Percentiles rank a stretch among this genome's conserved stretches.
Conservation (phyloP, 2,888 invertebrate species). For the Lasioglossum vierecki region DNA sequence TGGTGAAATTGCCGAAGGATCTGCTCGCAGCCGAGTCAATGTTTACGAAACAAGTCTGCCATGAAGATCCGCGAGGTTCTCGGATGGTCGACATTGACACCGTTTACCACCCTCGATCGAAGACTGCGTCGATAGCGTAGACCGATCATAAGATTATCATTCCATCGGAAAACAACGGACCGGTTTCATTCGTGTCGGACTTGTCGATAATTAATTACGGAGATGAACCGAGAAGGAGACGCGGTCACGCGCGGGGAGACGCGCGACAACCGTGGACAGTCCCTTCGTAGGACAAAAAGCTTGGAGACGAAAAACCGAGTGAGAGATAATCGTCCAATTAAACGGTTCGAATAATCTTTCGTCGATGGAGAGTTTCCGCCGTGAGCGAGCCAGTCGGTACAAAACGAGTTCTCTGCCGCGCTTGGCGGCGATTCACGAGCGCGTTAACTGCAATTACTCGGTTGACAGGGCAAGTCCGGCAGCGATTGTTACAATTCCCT, state of each 20-base stretch:
- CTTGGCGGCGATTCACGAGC: conserved; percentile 46
- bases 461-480: conserved; percentile 44
- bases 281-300: conserved; percentile 16
- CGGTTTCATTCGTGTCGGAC: background rate
- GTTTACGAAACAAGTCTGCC: conserved; percentile 9
- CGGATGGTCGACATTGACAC: conserved; percentile 14
- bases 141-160: background rate
- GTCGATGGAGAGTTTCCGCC: conserved; percentile 61
- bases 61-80: conserved; percentile 9
- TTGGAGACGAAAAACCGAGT: conserved; percentile 44
- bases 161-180: background rate
- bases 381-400: conserved; percentile 31
- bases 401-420: conserved; percentile 53
- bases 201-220: conserved; percentile 26
- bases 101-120: conserved; percentile 3
- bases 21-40: background rate
- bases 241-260: background rate
- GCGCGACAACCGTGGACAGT: background rate
- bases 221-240: background rate
- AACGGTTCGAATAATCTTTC: conserved; percentile 52
- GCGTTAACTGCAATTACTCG: conserved; percentile 52
- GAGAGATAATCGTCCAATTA: conserved; percentile 60
- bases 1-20: background rate
- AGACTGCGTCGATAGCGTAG: background rate
- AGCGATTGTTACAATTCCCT: conserved; percentile 64